Evolutionary conservation across 2,888 invertebrate species (phyloP).

Genomic region (Melitaea athalia): DNA sequence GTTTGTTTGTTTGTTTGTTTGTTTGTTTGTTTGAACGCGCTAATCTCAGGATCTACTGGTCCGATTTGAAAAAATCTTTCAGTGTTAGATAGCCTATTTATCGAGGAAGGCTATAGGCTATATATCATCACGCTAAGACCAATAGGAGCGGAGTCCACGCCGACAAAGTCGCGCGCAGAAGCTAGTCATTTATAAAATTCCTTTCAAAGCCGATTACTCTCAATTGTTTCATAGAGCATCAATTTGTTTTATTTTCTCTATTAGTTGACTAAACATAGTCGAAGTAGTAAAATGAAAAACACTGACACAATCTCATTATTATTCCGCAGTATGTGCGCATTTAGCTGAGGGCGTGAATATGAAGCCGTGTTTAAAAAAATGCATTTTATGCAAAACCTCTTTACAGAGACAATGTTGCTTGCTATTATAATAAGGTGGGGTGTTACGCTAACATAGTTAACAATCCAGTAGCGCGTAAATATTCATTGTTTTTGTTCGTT

Average conservation of each 20-base stretch:
- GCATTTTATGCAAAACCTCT: slow-evolving; percentile 44
- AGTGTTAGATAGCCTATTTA: too few relatives aligned
- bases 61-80: too few relatives aligned
- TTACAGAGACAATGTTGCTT: slow-evolving; percentile 31
- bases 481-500: slow-evolving; percentile 19
- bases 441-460: slow-evolving; percentile 27
- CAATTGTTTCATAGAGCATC: neutral
- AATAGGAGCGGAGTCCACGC: too few relatives aligned
- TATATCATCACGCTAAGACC: too few relatives aligned
- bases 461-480: slow-evolving; percentile 24
- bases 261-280: neutral
- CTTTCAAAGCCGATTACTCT: neutral
- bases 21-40: too few relatives aligned
- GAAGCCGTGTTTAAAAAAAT: slow-evolving; percentile 40
- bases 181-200: neutral
- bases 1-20: too few relatives aligned
- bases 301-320: slow-evolving; percentile 34
- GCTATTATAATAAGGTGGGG: slow-evolving; percentile 35
- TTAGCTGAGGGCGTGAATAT: slow-evolving; percentile 37
- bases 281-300: slow-evolving; percentile 25
- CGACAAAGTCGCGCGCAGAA: too few relatives aligned
- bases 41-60: too few relatives aligned
- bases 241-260: neutral
- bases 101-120: too few relatives aligned
- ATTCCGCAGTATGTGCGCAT: slow-evolving; percentile 36